phyloP scores from a whole-genome alignment of 2,113 vertebrate genomes.

The Catharus bicknelli region DNA sequence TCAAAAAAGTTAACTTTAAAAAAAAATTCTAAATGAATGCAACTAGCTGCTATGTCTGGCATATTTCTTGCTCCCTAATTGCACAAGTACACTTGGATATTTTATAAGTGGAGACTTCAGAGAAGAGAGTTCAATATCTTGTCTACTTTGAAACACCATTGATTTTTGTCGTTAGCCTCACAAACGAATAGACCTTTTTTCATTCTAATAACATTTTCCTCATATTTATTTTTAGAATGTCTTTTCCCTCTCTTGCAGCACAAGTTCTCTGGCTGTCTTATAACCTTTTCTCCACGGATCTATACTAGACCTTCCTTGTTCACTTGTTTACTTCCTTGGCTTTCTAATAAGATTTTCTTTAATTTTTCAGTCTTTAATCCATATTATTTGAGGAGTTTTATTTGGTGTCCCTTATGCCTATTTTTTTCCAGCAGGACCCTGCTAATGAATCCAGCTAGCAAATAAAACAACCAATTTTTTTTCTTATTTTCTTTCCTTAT shows the following conservation, averaged over 20 bases:
- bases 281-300: background rate
- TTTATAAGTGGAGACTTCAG: conserved; percentile 2
- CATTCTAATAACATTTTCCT: background rate
- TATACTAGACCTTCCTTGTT: background rate
- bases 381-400: background rate
- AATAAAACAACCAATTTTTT: background rate
- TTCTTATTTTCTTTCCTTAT: background rate
- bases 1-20: background rate
- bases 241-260: background rate
- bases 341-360: background rate
- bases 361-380: background rate
- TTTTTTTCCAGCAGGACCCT: background rate
- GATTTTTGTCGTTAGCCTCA: conserved; percentile 20
- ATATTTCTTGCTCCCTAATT: background rate
- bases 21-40: background rate
- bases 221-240: conserved; percentile 25
- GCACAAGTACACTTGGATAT: background rate
- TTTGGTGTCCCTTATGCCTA: background rate
- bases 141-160: background rate
- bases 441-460: background rate
- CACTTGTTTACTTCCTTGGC: background rate
- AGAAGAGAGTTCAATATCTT: background rate
- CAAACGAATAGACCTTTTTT: background rate
- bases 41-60: background rate
- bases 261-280: background rate